These are phyloP conservation scores for Corythoichthys haematopterus DNA, from an alignment of 2,113 vertebrate species.

Conservation along the genomic window DNA sequence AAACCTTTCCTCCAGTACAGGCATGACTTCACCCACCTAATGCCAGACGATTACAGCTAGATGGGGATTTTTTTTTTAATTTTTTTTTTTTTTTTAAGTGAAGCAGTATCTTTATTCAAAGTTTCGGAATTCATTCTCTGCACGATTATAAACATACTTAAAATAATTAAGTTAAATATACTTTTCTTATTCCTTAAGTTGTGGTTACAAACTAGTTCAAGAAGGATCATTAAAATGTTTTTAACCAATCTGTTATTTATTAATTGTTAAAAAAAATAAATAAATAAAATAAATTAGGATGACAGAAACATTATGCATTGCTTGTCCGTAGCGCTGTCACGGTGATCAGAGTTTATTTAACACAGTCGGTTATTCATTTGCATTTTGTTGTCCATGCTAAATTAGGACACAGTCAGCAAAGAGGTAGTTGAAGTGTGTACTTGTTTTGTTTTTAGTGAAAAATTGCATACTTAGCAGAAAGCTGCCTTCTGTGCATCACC, in stretches of 20 bases:
- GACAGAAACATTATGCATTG: neutral
- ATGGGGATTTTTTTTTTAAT: slow-evolving; percentile 14
- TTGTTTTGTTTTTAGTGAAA: slow-evolving; percentile 54
- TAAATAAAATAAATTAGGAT: no score
- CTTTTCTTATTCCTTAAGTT: neutral
- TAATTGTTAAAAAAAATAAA: neutral
- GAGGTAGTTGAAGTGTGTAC: slow-evolving; percentile 55
- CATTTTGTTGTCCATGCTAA: neutral
- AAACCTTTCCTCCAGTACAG: slow-evolving; percentile 67
- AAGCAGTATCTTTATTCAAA: neutral
- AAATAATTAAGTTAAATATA: neutral
- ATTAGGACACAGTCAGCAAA: slow-evolving; percentile 16
- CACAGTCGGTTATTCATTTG: neutral
- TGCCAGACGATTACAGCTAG: slow-evolving; percentile 43
- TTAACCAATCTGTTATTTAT: neutral
- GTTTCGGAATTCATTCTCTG: neutral
- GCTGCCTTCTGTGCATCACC: slow-evolving; percentile 39
- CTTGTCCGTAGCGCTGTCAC: neutral
- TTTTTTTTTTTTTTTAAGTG: slow-evolving; percentile 26
- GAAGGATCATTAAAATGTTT: neutral
- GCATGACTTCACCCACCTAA: slow-evolving; percentile 56
- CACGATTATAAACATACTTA: neutral
- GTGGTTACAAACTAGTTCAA: neutral
- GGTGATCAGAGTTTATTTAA: neutral
- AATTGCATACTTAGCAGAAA: slow-evolving; percentile 29